Conservation (phyloP, 2,888 invertebrate genomes). For the Micoletzkya japonica region DNA sequence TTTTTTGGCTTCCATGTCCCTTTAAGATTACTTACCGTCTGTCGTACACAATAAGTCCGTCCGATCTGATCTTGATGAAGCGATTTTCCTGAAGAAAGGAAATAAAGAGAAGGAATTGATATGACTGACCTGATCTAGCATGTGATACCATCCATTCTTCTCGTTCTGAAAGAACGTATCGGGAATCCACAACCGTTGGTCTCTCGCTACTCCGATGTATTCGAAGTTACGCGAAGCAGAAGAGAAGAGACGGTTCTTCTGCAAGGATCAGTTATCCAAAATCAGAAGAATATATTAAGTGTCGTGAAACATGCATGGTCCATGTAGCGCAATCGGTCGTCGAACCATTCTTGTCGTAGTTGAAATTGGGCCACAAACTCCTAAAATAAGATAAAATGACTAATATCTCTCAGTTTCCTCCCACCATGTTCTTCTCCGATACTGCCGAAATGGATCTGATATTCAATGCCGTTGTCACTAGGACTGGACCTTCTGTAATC, state of each 20-base stretch:
- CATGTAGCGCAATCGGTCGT: conserved; percentile 58
- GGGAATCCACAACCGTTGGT: conserved; percentile 59
- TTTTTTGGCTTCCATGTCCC: too few relatives aligned
- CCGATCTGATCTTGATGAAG: conserved; percentile 58
- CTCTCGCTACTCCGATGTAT: conserved; percentile 31
- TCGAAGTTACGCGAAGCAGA: conserved; percentile 12
- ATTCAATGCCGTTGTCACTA: conserved; percentile 53
- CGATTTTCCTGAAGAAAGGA: conserved; percentile 54
- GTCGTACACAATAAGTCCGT: conserved; percentile 62
- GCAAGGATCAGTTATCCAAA: neutral
- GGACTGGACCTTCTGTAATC: conserved; percentile 53
- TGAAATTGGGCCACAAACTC: conserved; percentile 63
- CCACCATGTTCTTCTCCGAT: conserved; percentile 60
- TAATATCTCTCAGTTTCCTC: too few relatives aligned
- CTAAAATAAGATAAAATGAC: conserved; percentile 33
- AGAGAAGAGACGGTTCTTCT: conserved; percentile 13
- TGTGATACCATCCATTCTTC: conserved; percentile 61
- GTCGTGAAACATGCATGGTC: conserved; percentile 30
- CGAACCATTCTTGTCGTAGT: conserved; percentile 63
- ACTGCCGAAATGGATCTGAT: conserved; percentile 61
- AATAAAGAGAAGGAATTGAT: conserved; percentile 43
- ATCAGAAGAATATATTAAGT: neutral
- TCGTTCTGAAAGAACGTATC: conserved; percentile 60
- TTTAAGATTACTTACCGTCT: conserved; percentile 38
- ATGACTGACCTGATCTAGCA: conserved; percentile 55